Base-by-base conservation (phyloP, 2,113 vertebrate species). In the Indri indri region DNA sequence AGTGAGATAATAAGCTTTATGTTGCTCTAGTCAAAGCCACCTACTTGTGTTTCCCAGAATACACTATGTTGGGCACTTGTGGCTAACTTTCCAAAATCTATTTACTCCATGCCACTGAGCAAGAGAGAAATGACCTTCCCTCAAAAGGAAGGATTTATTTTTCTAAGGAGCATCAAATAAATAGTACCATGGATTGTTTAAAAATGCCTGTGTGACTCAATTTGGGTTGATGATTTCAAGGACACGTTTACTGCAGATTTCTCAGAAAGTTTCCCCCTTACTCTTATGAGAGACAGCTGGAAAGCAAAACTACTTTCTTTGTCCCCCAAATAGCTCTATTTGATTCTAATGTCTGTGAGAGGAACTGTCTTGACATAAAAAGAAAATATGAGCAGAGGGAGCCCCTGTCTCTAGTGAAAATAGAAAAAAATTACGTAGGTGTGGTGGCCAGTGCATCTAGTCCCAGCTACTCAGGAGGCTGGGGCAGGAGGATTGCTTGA, bases 301-400 rank as follows among this genome's bases (percentile, higher is more conserved):
- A 5, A 85, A 12, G 37, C 0, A 68, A 89, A 68, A 32, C 52
- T 76, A 61, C 32, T 70, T 37, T 17, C 37, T 77, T 6, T 22
- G 17, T 37, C 0, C 1, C 16, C 6, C 5, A 65, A 52, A 71
- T 11, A 42, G 3, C 13, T 42, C 8, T 3, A 52, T 2, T 50
- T 40, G 16, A 40, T 91, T 57, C 30, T 88, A 10, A 9, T 50
- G 2, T 63, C 12, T 17, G 25, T 34, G 13, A 83, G 27, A 79
- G 42, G 16, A 66, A 34, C 0, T 47, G 0, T 18, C 5, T 34
- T 82, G 18, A 88, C 47, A 18, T 16, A 87, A 23, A 84, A 79
- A 65, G 8, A 65, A 79, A 71, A 52, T 74, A 57, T 6, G 23
- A 50, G 1, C 57, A 63, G 30, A 25, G 30, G 25, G 11, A 63